Percentiles rank a stretch among this genome's conserved stretches.
Conservation (phyloP, 2,113 vertebrate genomes). For the Mus pahari region DNA sequence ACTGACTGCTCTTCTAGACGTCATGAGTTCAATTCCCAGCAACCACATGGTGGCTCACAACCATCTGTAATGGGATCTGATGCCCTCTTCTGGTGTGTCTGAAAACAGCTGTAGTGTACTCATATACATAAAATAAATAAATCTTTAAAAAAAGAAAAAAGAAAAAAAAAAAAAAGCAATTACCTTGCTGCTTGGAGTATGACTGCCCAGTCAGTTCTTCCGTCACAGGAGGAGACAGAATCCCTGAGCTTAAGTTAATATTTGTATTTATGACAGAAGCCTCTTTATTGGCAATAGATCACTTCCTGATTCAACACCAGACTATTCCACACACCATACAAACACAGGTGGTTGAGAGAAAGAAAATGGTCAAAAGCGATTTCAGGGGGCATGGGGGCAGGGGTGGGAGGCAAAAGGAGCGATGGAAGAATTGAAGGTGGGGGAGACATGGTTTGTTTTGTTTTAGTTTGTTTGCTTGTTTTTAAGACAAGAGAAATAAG, state of each 20-base stretch:
- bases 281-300: slow-evolving; percentile 60
- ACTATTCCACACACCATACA: neutral
- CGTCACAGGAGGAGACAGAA: slow-evolving; percentile 27
- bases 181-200: neutral
- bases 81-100: too few species aligned
- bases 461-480: neutral
- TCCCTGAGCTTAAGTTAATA: neutral
- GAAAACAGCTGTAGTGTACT: too few species aligned
- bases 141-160: too few species aligned
- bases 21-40: too few species aligned
- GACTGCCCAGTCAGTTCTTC: neutral
- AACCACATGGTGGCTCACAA: too few species aligned
- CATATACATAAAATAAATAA: too few species aligned
- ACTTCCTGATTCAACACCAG: slow-evolving; percentile 6
- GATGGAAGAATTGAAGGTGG: neutral
- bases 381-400: fast-evolving
- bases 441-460: neutral
- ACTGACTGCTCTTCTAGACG: too few species aligned
- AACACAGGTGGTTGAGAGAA: neutral
- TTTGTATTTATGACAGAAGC: slow-evolving; percentile 10
- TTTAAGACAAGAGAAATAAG: neutral
- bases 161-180: too few species aligned
- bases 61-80: too few species aligned
- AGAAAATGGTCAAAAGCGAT: neutral
- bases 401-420: fast-evolving